phyloP scores from a whole-genome alignment of 2,888 invertebrate species.

The Abrostola tripartita region DNA sequence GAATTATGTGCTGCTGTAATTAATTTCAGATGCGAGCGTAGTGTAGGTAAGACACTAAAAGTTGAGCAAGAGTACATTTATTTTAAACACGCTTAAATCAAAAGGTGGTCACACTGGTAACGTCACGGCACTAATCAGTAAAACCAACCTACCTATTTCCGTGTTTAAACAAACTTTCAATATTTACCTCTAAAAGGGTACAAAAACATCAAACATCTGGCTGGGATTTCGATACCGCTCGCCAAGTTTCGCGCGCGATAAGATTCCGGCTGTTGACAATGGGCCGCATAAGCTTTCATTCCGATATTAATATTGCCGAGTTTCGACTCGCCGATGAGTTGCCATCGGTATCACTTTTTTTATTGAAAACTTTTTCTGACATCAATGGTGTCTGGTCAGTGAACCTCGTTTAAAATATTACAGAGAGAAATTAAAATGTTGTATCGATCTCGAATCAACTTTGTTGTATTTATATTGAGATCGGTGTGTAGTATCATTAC shows the following conservation, averaged over 20 bases:
- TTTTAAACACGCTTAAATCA: not conserved
- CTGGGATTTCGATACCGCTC: conserved; percentile 45
- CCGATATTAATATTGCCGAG: conserved; percentile 79
- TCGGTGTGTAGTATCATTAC: too few relatives aligned
- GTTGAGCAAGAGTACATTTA: too few relatives aligned
- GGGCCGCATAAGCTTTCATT: conserved; percentile 67
- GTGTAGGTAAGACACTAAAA: too few relatives aligned
- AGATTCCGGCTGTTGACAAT: conserved; percentile 58
- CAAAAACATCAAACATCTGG: conserved; percentile 32
- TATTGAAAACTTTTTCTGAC: conserved; percentile 56
- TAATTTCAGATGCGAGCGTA: too few relatives aligned
- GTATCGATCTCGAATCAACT: conserved; percentile 3
- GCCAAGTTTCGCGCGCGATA: conserved; percentile 44
- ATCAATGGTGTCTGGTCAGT: conserved; percentile 45
- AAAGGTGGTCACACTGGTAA: conserved; percentile 3
- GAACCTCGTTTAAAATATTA: conserved; percentile 32
- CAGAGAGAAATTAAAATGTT: conserved; percentile 33
- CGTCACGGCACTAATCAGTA: conserved; percentile 36
- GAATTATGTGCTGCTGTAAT: not conserved
- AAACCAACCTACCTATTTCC: conserved; percentile 21
- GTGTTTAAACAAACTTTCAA: conserved; percentile 36
- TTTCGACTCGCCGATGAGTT: conserved; percentile 70
- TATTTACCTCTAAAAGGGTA: conserved; percentile 40
- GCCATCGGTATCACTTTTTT: conserved; percentile 64
- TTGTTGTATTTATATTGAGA: too few relatives aligned